These are phyloP conservation scores for Phylloscopus trochiloides DNA, from an alignment of 2,113 vertebrate genomes.

Conservation along the genomic window DNA sequence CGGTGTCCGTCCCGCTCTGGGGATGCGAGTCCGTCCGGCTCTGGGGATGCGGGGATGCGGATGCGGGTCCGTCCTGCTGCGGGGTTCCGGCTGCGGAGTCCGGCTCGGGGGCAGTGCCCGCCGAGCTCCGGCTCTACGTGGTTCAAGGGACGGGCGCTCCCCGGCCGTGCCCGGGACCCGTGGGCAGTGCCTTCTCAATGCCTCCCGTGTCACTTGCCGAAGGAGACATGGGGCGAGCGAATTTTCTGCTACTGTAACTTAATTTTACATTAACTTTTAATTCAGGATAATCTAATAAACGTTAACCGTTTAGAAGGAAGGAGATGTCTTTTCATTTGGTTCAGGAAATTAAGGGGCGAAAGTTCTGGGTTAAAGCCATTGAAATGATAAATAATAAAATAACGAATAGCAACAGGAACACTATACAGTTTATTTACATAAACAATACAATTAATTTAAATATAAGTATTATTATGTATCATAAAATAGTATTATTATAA, in stretches of 20 bases:
- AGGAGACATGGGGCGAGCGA: not conserved
- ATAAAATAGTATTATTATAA: not conserved
- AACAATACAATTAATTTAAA: not conserved
- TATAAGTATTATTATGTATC: not conserved
- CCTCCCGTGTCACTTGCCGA: not conserved
- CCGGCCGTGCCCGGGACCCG: not conserved
- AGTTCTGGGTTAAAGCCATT: not conserved
- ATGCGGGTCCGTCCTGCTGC: too few species aligned
- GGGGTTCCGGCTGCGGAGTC: not conserved
- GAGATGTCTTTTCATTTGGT: not conserved
- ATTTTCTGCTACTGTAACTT: not conserved
- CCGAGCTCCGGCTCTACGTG: not conserved
- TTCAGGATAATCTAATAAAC: not conserved
- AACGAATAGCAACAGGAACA: not conserved
- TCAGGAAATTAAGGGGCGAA: not conserved
- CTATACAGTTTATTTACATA: not conserved
- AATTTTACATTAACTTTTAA: not conserved
- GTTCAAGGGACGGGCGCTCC: too few species aligned
- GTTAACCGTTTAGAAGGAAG: not conserved
- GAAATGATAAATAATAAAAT: not conserved
- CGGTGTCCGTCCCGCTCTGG: too few species aligned
- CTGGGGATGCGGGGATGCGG: not conserved
- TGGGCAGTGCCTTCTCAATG: rapidly evolving
- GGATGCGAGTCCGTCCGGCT: too few species aligned
- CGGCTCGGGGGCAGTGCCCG: not conserved